These are phyloP conservation scores for Aradophagus sp. DNA, from an alignment of 1,140 invertebrate genomes.

Conservation along the genomic window DNA sequence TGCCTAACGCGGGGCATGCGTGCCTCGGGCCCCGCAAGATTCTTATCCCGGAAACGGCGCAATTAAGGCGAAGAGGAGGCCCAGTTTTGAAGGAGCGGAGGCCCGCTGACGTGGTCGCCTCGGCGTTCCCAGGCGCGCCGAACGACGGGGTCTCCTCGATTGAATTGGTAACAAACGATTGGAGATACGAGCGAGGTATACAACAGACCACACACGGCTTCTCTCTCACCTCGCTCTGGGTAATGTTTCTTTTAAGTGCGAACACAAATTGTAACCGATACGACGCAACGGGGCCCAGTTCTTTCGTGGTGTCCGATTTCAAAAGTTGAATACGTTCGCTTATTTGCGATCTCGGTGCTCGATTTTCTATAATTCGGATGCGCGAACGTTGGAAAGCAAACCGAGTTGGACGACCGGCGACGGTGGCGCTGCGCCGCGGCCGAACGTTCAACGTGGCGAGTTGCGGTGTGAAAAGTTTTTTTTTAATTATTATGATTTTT, in stretches of 20 bases:
- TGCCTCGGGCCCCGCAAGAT: slow-evolving; percentile 26
- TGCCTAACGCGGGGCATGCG: slow-evolving; percentile 11
- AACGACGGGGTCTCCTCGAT: slow-evolving; percentile 62
- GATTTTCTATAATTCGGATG: slow-evolving; percentile 59
- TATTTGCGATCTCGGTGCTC: slow-evolving; percentile 46
- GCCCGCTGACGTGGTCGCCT: slow-evolving; percentile 23
- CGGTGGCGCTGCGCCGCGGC: too few relatives aligned
- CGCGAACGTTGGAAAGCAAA: slow-evolving; percentile 16
- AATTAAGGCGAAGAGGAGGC: slow-evolving; percentile 45
- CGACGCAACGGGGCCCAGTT: slow-evolving; percentile 68
- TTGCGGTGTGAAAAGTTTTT: too few relatives aligned
- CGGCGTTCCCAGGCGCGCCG: slow-evolving; percentile 31
- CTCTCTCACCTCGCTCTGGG: slow-evolving; percentile 65
- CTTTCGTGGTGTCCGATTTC: slow-evolving; percentile 69
- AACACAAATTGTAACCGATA: slow-evolving; percentile 76
- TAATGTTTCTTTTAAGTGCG: slow-evolving; percentile 76
- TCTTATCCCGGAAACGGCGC: slow-evolving; percentile 51
- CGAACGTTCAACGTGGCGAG: too few relatives aligned
- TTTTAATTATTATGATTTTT: too few relatives aligned
- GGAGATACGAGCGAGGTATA: slow-evolving; percentile 66
- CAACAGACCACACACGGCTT: slow-evolving; percentile 70
- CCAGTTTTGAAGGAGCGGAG: slow-evolving; percentile 45
- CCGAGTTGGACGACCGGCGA: not conserved
- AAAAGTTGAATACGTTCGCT: slow-evolving; percentile 64
- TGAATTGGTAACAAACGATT: slow-evolving; percentile 74